Conservation (phyloP, 2,797 vertebrate species). For the Girardinus metallicus region DNA sequence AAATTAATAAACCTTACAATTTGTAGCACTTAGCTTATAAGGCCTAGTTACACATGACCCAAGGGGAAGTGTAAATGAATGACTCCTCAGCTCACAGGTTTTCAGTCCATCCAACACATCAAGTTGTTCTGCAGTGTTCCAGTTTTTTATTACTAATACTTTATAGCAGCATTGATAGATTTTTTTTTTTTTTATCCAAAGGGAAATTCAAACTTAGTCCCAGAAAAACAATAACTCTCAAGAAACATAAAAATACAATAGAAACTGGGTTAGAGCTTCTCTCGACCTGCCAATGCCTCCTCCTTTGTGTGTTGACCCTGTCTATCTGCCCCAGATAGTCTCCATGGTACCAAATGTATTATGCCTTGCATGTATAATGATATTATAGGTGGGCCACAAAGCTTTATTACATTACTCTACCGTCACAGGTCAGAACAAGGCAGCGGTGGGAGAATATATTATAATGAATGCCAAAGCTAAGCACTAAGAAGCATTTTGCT, state of each 20-base stretch:
- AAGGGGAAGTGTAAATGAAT: not conserved
- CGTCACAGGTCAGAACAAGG: constrained; percentile 45
- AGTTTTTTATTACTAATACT: not conserved
- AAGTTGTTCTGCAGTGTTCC: not conserved
- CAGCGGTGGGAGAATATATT: constrained; percentile 66
- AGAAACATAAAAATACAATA: not conserved
- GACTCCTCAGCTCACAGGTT: not conserved
- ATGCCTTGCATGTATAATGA: constrained; percentile 41
- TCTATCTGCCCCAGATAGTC: constrained; percentile 22
- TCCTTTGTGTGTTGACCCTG: constrained; percentile 40
- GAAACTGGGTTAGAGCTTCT: constrained; percentile 9
- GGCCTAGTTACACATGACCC: not conserved
- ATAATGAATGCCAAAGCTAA: constrained; percentile 71
- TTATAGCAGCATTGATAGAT: not conserved
- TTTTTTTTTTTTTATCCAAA: not conserved
- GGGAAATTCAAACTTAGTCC: not conserved
- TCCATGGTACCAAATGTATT: constrained; percentile 25
- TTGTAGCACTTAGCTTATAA: not conserved
- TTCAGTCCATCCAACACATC: not conserved
- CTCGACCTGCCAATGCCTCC: constrained; percentile 15
- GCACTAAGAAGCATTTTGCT: constrained; percentile 72
- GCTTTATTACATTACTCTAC: constrained; percentile 37
- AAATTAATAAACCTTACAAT: too few relatives aligned
- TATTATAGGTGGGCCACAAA: constrained; percentile 31
- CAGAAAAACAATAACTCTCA: not conserved